phyloP scores from a whole-genome alignment of 2,888 invertebrate species.

The Chrysina gloriosa region DNA sequence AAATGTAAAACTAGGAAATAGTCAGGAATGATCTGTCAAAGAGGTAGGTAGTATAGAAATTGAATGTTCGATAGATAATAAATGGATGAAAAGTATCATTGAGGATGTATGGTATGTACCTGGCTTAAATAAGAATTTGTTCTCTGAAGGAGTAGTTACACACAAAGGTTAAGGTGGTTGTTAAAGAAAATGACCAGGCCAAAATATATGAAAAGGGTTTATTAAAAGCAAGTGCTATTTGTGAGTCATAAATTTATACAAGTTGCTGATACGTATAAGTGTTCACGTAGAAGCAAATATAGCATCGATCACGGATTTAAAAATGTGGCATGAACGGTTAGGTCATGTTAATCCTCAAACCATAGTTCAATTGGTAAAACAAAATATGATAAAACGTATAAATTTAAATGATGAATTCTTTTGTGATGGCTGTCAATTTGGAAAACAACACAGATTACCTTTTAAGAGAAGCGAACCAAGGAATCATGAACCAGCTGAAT shows the following conservation, averaged over 20 bases:
- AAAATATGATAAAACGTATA: constrained; percentile 43
- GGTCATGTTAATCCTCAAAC: constrained; percentile 50
- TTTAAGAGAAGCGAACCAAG: constrained; percentile 22
- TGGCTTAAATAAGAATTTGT: constrained; percentile 55
- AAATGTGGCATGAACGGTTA: constrained; percentile 51
- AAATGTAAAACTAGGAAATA: constrained; percentile 48
- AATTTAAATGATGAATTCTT: constrained; percentile 44
- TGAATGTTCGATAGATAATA: constrained; percentile 47
- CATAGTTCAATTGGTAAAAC: constrained; percentile 46
- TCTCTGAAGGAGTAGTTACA: constrained; percentile 56
- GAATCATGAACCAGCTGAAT: constrained; percentile 36
- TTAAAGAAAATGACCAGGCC: constrained; percentile 49
- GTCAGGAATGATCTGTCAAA: constrained; percentile 46
- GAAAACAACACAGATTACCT: constrained; percentile 46
- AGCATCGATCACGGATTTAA: constrained; percentile 37
- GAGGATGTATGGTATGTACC: constrained; percentile 55
- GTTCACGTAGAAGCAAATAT: constrained; percentile 43
- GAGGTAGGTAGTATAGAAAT: constrained; percentile 51
- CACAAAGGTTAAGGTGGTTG: constrained; percentile 51
- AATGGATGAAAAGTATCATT: constrained; percentile 50
- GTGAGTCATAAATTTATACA: constrained; percentile 50
- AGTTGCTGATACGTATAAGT: constrained; percentile 46
- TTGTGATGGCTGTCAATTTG: constrained; percentile 48
- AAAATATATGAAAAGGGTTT: constrained; percentile 44
- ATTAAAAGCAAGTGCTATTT: constrained; percentile 44